Evolutionary conservation across 2,888 invertebrate species (phyloP).

Genomic region (Callyntrura guangdongensis): DNA sequence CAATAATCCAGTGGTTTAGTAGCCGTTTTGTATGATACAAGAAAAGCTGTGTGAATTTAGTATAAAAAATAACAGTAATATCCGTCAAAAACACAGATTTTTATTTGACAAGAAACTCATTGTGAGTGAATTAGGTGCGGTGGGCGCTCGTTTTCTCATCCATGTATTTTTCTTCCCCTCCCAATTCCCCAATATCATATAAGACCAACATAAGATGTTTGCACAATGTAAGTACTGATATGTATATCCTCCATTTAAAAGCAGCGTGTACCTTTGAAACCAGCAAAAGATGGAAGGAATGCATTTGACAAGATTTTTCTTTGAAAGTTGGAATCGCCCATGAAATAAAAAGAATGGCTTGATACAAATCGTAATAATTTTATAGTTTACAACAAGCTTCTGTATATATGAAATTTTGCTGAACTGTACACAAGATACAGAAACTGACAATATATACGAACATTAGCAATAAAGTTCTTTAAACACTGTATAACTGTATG

Average conservation of each 20-base stretch:
- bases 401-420: not conserved
- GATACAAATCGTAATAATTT: constrained; percentile 20
- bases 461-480: not conserved
- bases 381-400: not conserved
- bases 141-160: not conserved
- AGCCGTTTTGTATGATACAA: not conserved
- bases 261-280: not conserved
- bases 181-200: not conserved
- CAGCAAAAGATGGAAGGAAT: not conserved
- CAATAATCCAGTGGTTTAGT: not conserved
- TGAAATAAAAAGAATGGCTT: constrained; percentile 52
- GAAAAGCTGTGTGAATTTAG: not conserved
- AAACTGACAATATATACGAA: not conserved
- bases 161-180: not conserved
- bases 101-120: constrained; percentile 62
- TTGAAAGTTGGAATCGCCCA: constrained; percentile 67
- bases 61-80: constrained; percentile 51
- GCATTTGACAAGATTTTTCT: constrained; percentile 61
- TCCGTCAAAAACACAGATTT: constrained; percentile 49
- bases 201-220: not conserved
- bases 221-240: not conserved
- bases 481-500: not conserved
- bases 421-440: not conserved
- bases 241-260: not conserved
- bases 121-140: constrained; percentile 19